Evolutionary conservation across 2,888 invertebrate species (phyloP).

Genomic region (Folsomia candida): DNA sequence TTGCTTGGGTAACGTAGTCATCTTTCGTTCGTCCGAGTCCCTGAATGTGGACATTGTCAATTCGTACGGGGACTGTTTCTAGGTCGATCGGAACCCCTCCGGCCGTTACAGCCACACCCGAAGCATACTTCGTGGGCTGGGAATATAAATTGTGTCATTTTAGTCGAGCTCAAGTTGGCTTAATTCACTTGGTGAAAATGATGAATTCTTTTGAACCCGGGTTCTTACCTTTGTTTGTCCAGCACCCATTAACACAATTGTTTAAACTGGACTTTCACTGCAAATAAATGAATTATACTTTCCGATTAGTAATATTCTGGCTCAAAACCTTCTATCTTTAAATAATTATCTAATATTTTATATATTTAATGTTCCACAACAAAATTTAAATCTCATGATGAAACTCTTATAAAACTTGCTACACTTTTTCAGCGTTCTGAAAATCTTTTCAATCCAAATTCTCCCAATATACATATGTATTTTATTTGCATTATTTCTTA

Average conservation of each 20-base stretch:
- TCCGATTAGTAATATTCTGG: no score
- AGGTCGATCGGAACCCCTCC: conserved; percentile 38
- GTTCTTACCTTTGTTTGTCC: conserved; percentile 34
- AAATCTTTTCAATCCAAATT: background rate
- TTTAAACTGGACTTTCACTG: conserved; percentile 12
- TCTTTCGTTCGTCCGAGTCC: conserved; percentile 83
- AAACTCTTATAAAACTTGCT: background rate
- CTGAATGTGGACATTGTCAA: conserved; percentile 80
- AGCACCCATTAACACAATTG: conserved; percentile 32
- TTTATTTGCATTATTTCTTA: background rate
- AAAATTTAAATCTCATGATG: background rate
- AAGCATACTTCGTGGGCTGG: conserved; percentile 27
- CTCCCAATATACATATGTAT: no score
- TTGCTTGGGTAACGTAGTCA: conserved; percentile 76
- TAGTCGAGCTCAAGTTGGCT: background rate
- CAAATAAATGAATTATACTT: conserved; percentile 13
- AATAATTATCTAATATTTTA: background rate
- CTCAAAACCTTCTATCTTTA: no score
- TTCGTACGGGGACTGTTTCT: conserved; percentile 63
- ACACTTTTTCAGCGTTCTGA: background rate
- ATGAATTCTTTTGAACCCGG: no score
- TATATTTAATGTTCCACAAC: background rate
- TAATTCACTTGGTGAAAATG: conserved; percentile 7
- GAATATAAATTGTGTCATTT: background rate
- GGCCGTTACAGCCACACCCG: conserved; percentile 36